A percentile compares a stretch with the other conserved stretches of the same genome.
Conservation (phyloP, 2,888 invertebrate species). For the Hirtodrosophila histrioides region DNA sequence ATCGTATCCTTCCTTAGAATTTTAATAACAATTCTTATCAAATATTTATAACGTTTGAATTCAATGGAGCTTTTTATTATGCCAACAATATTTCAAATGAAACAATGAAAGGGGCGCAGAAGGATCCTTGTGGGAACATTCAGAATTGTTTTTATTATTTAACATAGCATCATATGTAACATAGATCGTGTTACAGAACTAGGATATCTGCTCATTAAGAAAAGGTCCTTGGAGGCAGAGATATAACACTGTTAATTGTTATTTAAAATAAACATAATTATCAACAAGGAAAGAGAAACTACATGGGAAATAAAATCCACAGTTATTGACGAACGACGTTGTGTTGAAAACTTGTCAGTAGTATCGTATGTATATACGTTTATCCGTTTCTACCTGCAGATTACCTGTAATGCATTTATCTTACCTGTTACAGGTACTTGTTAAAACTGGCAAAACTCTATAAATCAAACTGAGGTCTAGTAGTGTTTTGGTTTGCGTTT, state of each 20-base stretch:
- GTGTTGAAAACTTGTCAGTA: background rate
- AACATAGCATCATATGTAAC: slow-evolving; percentile 28
- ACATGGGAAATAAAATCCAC: background rate
- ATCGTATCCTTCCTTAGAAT: no score
- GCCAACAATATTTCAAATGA: no score
- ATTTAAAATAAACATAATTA: background rate
- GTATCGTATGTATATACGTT: background rate
- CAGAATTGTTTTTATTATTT: background rate
- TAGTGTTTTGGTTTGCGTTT: background rate
- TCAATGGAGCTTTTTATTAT: no score
- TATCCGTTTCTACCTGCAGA: slow-evolving; percentile 11
- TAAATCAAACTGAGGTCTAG: background rate
- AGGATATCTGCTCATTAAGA: slow-evolving; percentile 4
- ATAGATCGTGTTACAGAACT: slow-evolving; percentile 18
- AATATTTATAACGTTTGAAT: no score
- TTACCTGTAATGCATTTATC: slow-evolving; percentile 7
- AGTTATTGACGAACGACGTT: background rate
- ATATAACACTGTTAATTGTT: background rate
- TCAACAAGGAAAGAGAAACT: background rate
- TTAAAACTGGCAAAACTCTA: background rate
- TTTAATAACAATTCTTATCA: no score
- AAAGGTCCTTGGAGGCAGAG: slow-evolving; percentile 16
- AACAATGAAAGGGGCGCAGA: no score
- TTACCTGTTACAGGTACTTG: slow-evolving; percentile 19
- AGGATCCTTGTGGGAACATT: background rate